phyloP scores from a whole-genome alignment of 1,140 invertebrate species.

The Penaeus vannamei region DNA sequence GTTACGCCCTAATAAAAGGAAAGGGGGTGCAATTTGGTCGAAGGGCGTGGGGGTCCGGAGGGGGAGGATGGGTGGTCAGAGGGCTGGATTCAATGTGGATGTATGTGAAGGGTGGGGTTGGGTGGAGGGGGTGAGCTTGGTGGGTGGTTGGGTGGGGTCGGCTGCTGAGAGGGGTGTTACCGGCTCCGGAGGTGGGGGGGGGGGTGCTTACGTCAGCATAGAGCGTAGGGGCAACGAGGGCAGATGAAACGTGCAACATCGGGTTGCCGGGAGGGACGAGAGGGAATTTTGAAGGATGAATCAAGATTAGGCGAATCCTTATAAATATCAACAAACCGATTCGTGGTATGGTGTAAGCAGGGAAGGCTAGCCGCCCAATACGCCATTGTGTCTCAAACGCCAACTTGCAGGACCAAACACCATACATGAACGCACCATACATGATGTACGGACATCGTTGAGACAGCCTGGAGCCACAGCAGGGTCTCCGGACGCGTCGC shows the following conservation, averaged over 20 bases:
- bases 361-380: too few relatives aligned
- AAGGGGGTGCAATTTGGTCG: slow-evolving; percentile 45
- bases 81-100: neutral
- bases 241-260: too few relatives aligned
- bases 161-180: neutral
- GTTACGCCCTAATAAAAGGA: slow-evolving; percentile 58
- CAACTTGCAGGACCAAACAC: too few relatives aligned
- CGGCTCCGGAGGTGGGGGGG: neutral
- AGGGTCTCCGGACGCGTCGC: neutral
- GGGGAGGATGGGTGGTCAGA: slow-evolving; percentile 3
- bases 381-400: too few relatives aligned
- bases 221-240: neutral
- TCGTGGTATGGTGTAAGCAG: too few relatives aligned
- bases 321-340: too few relatives aligned
- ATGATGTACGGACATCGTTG: too few relatives aligned
- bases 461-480: neutral
- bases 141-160: slow-evolving; percentile 1
- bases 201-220: neutral
- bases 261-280: too few relatives aligned
- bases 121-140: neutral
- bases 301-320: too few relatives aligned
- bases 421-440: too few relatives aligned
- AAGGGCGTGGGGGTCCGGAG: slow-evolving; percentile 23
- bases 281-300: too few relatives aligned
- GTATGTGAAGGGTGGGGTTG: neutral